Evolutionary conservation across 2,113 vertebrate species (phyloP), one percentile per base, ranked within the genome.

Genomic region (Zootoca vivipara): DNA sequence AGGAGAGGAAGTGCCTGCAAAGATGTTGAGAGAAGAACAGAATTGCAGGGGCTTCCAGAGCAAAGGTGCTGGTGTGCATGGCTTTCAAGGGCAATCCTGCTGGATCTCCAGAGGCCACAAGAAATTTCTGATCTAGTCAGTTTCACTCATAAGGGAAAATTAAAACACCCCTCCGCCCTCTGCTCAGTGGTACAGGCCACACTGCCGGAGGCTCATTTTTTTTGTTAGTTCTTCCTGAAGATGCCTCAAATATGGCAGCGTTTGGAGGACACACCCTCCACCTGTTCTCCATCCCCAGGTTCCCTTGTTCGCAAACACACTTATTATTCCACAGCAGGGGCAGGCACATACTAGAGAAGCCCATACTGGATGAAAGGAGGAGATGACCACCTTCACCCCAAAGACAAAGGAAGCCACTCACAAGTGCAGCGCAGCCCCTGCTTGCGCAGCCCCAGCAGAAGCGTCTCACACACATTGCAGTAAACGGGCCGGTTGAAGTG

Each of bases 341-440:
- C 16, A 12, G 30, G 4, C 12, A n/a, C 3, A 72, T 2, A 69
- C 67, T 5, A 72, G 30, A 30, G 69, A 20, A 62, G 16, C 35
- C 22, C 58, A 5, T 62, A 20, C 58, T 20, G 18, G 58, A 62
- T 18, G 13, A 62, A 62, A 62, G 16, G 16, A 20, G 58, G 18
- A 20, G 15, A 62, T 52, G 46, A 52, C 86, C 75, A 8, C 77
- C 85, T 62, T 30, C 64, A 69, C 28, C 73, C 58, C 80, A 5
- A 52, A 42, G 87, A 77, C 40, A 38, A 30, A 56, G 62, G 7
- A 33, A 78, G 40, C 65, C 81, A 96, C 98, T 98, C 95, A 99
- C 98, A 96, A 83, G 93, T 97, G 94, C 98, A 99, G 95, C 97
- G 96, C 90, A 99, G 97, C 69, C 98, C 98, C 95, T 99, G 98